A percentile compares a stretch with the other conserved stretches of the same genome.
Conservation (phyloP, 2,797 vertebrate genomes). For the Muscicapa comitata region DNA sequence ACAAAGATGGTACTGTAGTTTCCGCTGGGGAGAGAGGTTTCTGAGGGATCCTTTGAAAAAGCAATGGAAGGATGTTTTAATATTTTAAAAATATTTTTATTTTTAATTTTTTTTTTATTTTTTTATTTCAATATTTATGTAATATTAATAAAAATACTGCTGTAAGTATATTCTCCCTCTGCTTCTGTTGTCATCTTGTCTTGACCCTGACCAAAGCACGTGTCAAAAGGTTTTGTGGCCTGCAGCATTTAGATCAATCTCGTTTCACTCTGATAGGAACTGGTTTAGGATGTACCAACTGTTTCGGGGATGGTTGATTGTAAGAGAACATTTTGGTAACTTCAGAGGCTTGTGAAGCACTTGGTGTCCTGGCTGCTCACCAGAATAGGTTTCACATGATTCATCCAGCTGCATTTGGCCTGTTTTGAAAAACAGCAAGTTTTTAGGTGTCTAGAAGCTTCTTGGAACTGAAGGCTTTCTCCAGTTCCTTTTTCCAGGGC, state of each 20-base stretch:
- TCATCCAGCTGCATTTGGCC: neutral
- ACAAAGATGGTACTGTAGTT: neutral
- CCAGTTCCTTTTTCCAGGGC: constrained; percentile 2
- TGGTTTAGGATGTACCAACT: neutral
- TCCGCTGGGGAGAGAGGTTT: neutral
- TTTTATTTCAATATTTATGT: neutral
- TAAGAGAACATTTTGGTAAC: constrained; percentile 40
- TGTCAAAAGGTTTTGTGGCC: neutral
- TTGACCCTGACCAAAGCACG: neutral
- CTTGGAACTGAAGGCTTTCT: neutral
- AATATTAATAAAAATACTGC: neutral
- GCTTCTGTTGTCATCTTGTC: neutral
- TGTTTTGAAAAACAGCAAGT: constrained; percentile 24
- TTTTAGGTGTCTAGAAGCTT: constrained; percentile 32
- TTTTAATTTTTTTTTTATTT: too few species aligned
- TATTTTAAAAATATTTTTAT: too few species aligned
- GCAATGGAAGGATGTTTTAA: neutral
- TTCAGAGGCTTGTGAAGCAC: neutral
- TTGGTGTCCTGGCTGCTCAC: neutral
- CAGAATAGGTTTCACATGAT: constrained; percentile 36
- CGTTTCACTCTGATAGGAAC: neutral
- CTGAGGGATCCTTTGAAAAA: neutral
- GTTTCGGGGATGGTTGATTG: neutral
- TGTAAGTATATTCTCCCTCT: neutral
- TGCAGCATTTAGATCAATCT: neutral